These are phyloP conservation scores for Folsomia manolachei DNA, from an alignment of 2,888 invertebrate genomes.

Conservation along the genomic window DNA sequence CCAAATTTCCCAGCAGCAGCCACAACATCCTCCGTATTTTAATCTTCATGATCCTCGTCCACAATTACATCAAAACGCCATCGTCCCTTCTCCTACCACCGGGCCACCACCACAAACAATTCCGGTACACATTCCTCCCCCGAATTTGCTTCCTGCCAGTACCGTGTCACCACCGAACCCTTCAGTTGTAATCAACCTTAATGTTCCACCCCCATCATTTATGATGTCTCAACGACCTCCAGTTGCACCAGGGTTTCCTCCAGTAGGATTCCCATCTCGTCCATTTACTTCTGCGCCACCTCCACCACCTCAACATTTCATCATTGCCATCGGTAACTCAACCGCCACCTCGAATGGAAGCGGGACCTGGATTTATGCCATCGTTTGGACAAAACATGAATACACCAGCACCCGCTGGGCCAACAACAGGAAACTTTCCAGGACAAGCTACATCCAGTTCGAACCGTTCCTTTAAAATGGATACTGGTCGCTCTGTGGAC, in stretches of 20 bases:
- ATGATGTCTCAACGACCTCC: conserved; percentile 18
- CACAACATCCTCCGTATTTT: conserved; percentile 23
- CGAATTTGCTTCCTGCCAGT: background rate
- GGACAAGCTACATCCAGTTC: too few relatives aligned
- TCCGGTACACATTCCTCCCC: conserved; percentile 23
- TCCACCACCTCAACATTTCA: background rate
- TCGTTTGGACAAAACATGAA: background rate
- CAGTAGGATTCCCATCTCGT: conserved; percentile 17
- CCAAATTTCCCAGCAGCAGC: conserved; percentile 10
- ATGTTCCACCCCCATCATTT: conserved; percentile 42
- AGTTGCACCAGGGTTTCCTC: background rate
- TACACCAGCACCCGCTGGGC: background rate
- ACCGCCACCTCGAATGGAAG: background rate
- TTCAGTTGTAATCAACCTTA: conserved; percentile 39
- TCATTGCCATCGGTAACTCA: background rate
- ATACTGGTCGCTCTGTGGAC: background rate
- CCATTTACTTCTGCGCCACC: conserved; percentile 21
- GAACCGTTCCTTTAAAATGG: background rate
- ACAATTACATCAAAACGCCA: conserved; percentile 26
- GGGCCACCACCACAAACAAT: conserved; percentile 17
- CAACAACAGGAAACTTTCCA: background rate
- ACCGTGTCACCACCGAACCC: conserved; percentile 20
- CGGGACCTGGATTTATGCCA: background rate
- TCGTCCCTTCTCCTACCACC: conserved; percentile 3
- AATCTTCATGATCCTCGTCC: conserved; percentile 8